Evolutionary conservation across 2,888 invertebrate species (phyloP).

Genomic region (Diplolepis rosae): DNA sequence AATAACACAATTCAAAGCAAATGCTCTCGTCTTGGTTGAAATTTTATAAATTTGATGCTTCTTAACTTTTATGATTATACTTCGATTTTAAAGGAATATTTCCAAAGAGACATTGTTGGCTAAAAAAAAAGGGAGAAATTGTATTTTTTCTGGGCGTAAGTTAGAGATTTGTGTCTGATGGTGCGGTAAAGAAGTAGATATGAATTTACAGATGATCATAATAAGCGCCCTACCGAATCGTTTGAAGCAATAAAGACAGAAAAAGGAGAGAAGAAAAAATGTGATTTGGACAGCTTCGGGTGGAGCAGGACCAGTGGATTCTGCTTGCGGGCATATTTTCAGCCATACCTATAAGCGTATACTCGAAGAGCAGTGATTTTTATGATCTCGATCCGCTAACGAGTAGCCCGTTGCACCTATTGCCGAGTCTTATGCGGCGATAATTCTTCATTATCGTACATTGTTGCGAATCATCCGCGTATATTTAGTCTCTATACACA

Average conservation of each 20-base stretch:
- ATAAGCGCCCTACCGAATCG: slow-evolving; percentile 13
- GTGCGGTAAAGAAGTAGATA: slow-evolving; percentile 53
- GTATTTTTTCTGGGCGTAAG: neutral
- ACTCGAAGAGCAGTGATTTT: slow-evolving; percentile 63
- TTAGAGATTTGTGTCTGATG: slow-evolving; percentile 16
- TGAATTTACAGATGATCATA: slow-evolving; percentile 48
- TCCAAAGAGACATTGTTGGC: neutral
- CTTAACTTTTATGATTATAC: neutral
- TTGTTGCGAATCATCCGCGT: slow-evolving; percentile 64
- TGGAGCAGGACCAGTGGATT: slow-evolving; percentile 32
- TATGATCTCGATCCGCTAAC: slow-evolving; percentile 69
- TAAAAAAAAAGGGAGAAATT: slow-evolving; percentile 6
- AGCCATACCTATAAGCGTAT: slow-evolving; percentile 39
- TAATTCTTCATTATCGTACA: slow-evolving; percentile 74
- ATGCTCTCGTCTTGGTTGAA: neutral
- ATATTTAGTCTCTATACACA: slow-evolving; percentile 30
- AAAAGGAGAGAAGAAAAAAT: slow-evolving; percentile 15
- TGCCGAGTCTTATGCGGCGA: slow-evolving; percentile 60
- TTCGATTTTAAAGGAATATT: slow-evolving; percentile 2
- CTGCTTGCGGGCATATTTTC: slow-evolving; percentile 18
- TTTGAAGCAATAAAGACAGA: neutral
- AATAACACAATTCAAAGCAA: no score
- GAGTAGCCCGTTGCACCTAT: slow-evolving; percentile 58
- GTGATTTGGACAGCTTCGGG: slow-evolving; percentile 41
- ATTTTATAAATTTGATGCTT: neutral